Base-by-base conservation (phyloP, 2,797 vertebrate species). In the Pseudocheirus occidentalis region DNA sequence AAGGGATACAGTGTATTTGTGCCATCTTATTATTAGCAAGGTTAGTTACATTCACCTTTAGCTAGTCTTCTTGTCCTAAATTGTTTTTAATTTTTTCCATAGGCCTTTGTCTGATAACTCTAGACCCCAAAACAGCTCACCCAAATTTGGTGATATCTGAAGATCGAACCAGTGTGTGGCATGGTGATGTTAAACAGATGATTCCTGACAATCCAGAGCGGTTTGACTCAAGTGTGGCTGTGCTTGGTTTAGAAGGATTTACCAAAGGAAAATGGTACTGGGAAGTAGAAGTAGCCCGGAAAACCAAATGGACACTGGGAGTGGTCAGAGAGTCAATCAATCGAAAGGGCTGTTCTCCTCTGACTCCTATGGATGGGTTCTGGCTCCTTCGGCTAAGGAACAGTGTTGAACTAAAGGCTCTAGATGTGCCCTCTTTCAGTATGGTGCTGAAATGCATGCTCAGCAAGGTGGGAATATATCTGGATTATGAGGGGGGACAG, bases 61-160 rank as follows among this genome's bases (percentile, higher is more conserved):
- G 66, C n/a, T n/a, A 46, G 73, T 40, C 95, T 95, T 58, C 1
- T 93, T 56, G 50, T 12, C 94, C 55, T 95, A 29, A 92, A 53
- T n/a, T 95, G 89, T 95, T 31, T 31, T 93, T 95, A 14, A 96
- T 28, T 34, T 95, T 94, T 62, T 92, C 40, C 34, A 92, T 94
- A 98, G 98, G 98, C 58, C 95, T 98, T 29, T 97, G 96, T 93
- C 92, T 96, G 7, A 93, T 99, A 97, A 98, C 98, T 92, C 96
- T 99, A 93, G 99, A 99, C 93, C 98, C 98, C 34, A 98, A 98
- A 96, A 98, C 98, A 89, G 98, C 98, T 7, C 98, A 98, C 90
- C 97, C 95, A 52, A 98, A 98, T 94, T 95, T 99, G 92, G 95
- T 94, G 53, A 94, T 98, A 46, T 98, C 98, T 90, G 93, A 97